These are phyloP conservation scores for Diplogasteroides magnus DNA, from an alignment of 1,140 invertebrate species.

Conservation along the genomic window DNA sequence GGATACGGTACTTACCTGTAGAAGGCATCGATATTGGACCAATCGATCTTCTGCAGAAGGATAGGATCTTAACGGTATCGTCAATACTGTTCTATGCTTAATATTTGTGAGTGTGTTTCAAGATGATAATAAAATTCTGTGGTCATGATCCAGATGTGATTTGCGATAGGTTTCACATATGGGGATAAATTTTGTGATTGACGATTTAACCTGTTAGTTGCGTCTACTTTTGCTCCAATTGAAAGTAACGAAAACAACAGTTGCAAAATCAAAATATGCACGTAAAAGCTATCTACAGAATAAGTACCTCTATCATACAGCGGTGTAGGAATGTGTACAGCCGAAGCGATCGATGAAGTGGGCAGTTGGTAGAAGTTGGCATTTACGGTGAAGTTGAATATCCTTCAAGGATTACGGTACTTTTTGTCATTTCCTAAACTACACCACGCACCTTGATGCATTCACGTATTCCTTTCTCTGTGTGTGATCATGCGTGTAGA, in stretches of 20 bases:
- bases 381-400: constrained; percentile 38
- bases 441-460: too few relatives aligned
- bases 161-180: neutral
- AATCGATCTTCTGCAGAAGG: constrained; percentile 45
- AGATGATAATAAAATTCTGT: too few relatives aligned
- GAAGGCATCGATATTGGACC: constrained; percentile 53
- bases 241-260: constrained; percentile 7
- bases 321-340: constrained; percentile 53
- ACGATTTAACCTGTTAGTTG: too few relatives aligned
- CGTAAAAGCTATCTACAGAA: constrained; percentile 14
- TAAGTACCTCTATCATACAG: constrained; percentile 51
- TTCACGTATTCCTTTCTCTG: too few relatives aligned
- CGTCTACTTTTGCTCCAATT: too few relatives aligned
- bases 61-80: neutral
- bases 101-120: neutral
- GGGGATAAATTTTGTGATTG: constrained; percentile 1
- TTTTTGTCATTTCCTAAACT: too few relatives aligned
- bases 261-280: neutral
- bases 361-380: constrained; percentile 50
- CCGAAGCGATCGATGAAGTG: constrained; percentile 49
- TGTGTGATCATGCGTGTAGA: too few relatives aligned
- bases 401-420: too few relatives aligned
- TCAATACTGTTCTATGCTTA: neutral
- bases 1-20: too few relatives aligned
- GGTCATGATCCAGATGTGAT: constrained; percentile 11